Conservation (phyloP, 1,140 invertebrate species). For the Drosophila serrata region DNA sequence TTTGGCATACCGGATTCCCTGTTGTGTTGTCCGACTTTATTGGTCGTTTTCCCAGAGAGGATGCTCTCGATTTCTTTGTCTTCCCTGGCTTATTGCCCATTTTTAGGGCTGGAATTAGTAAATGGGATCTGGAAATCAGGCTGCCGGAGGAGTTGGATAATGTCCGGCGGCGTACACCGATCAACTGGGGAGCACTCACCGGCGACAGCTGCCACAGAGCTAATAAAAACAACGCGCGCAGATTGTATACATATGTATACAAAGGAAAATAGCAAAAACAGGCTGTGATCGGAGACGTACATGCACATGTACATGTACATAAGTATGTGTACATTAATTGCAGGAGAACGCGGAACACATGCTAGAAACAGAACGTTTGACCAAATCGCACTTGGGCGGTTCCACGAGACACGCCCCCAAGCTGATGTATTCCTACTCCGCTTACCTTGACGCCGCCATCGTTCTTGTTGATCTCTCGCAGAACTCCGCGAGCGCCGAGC, state of each 20-base stretch:
- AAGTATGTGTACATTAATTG: not conserved
- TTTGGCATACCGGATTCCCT: slow-evolving; percentile 51
- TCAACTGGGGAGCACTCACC: slow-evolving; percentile 6
- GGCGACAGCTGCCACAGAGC: slow-evolving; percentile 35
- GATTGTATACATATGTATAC: slow-evolving; percentile 14
- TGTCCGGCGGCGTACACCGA: slow-evolving; percentile 34
- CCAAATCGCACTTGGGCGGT: slow-evolving; percentile 7
- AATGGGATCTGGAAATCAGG: not conserved
- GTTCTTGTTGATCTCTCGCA: slow-evolving; percentile 68
- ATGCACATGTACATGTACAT: not conserved
- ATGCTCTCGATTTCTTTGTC: slow-evolving; percentile 21
- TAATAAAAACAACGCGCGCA: slow-evolving; percentile 15
- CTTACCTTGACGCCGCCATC: slow-evolving; percentile 67
- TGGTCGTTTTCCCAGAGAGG: not conserved
- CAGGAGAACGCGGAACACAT: slow-evolving; percentile 2
- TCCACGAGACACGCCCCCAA: slow-evolving; percentile 9
- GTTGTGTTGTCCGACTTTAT: not conserved
- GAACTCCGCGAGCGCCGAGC: slow-evolving; percentile 48
- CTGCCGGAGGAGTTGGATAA: slow-evolving; percentile 26
- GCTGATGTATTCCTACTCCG: not conserved
- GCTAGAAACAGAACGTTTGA: slow-evolving; percentile 10
- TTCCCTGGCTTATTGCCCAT: slow-evolving; percentile 70
- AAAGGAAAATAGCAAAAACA: slow-evolving; percentile 23
- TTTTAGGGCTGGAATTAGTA: slow-evolving; percentile 1
- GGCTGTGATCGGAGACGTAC: slow-evolving; percentile 10